Evolutionary conservation across 2,113 vertebrate species (phyloP).

Genomic region (Syrrhaptes paradoxus): DNA sequence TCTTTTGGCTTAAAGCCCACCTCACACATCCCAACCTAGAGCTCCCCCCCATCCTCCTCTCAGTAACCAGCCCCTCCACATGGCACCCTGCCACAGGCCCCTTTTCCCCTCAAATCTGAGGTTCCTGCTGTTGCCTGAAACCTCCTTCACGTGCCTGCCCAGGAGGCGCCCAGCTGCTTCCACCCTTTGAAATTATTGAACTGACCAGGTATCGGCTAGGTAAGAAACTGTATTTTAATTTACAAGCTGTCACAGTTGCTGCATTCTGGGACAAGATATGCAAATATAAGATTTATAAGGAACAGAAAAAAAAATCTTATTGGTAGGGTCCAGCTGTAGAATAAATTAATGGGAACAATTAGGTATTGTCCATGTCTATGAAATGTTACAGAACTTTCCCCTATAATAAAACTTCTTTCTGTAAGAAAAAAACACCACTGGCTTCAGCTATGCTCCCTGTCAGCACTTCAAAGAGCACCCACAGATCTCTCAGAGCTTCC

Average conservation of each 20-base stretch:
- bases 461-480: not conserved
- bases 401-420: not conserved
- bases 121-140: not conserved
- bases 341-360: not conserved
- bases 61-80: not conserved
- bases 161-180: not conserved
- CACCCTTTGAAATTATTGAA: not conserved
- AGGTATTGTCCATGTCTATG: not conserved
- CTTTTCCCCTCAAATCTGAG: not conserved
- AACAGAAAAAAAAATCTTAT: not conserved
- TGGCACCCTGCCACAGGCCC: not conserved
- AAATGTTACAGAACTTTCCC: not conserved
- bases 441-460: not conserved
- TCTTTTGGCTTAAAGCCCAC: not conserved
- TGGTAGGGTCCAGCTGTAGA: not conserved
- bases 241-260: not conserved
- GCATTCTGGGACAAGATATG: not conserved
- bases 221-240: not conserved
- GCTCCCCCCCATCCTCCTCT: not conserved
- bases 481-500: not conserved
- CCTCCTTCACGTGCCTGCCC: not conserved
- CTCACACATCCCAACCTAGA: not conserved
- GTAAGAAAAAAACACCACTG: not conserved
- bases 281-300: not conserved
- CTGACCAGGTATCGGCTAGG: not conserved